phyloP scores from a whole-genome alignment of 2,888 invertebrate species.

The Agrotis clavis region DNA sequence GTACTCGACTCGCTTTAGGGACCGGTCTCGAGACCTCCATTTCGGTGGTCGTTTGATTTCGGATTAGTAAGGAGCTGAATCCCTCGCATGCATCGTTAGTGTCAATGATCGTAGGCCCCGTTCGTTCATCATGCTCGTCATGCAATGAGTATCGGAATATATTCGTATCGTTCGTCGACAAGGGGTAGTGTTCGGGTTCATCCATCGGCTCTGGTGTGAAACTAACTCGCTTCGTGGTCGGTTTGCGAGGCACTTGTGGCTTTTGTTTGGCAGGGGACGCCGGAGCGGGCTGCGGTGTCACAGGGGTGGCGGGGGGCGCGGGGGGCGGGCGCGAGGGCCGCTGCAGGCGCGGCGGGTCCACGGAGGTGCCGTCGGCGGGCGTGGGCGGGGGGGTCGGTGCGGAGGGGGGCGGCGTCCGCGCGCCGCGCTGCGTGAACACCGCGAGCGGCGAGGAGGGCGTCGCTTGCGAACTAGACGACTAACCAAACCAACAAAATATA shows the following conservation, averaged over 20 bases:
- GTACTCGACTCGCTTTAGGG: slow-evolving; percentile 78
- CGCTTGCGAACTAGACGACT: slow-evolving; percentile 85
- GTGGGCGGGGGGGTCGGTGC: slow-evolving; percentile 74
- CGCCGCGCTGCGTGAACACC: slow-evolving; percentile 82
- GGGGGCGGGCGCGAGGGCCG: slow-evolving; percentile 74
- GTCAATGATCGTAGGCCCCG: slow-evolving; percentile 69
- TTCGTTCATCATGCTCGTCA: slow-evolving; percentile 79
- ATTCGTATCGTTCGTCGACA: slow-evolving; percentile 75
- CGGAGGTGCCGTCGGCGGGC: slow-evolving; percentile 58
- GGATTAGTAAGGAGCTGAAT: slow-evolving; percentile 85
- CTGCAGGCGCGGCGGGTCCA: slow-evolving; percentile 68
- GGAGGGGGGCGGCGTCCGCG: slow-evolving; percentile 75
- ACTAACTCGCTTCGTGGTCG: slow-evolving; percentile 89
- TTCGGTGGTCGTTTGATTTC: slow-evolving; percentile 79
- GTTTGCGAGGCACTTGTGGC: slow-evolving; percentile 89
- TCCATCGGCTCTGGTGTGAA: slow-evolving; percentile 83
- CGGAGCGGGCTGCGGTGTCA: slow-evolving; percentile 66
- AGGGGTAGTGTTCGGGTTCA: slow-evolving; percentile 73
- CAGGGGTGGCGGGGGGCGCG: slow-evolving; percentile 72
- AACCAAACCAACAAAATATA: slow-evolving; percentile 89
- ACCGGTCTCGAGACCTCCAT: slow-evolving; percentile 79
- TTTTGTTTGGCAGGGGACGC: slow-evolving; percentile 81
- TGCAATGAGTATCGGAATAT: slow-evolving; percentile 75
- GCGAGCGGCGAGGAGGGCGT: slow-evolving; percentile 84
- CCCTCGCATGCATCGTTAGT: slow-evolving; percentile 90